Evolutionary conservation across 2,797 vertebrate species (phyloP), one percentile per base, ranked within the genome.

Genomic region (Sebastes trivittatus): DNA sequence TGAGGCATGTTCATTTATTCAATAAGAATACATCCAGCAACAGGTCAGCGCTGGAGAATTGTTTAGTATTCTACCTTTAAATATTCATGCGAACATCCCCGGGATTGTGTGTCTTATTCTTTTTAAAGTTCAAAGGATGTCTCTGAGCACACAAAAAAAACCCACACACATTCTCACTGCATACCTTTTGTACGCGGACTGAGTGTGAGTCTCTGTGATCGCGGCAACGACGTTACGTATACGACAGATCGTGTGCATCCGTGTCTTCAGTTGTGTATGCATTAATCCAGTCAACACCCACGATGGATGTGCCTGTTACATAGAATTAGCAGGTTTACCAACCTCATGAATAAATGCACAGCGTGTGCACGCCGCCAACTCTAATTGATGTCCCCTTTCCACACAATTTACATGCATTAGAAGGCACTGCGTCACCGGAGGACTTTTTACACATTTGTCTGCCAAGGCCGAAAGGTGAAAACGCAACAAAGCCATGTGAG

Each of bases 1-100:
- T 75, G 78, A 88, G 74, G 78, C 78, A 68, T 59, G 77, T 75
- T 91, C 81, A 88, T 88, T 86, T 92, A 88, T 89, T 93, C 78
- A 85, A 80, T 78, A 77, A 88, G 68, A 84, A 87, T 59, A 69
- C 58, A 83, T 76, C 49, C 73, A 70, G 87, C 77, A 89, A 87
- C 87, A 91, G 89, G 85, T 94, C 91, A 83, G 27, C 38, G 13
- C 36, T 34, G 60, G 68, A 87, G 83, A 80, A 81, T 73, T 83
- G 82, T 82, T 88, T 34, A 18, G 59, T 38, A 27, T 68, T 20
- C 65, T 66, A 32, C 32, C 27, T 72, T 90, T 73, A 83, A 90
- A 91, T 88, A 93, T 92, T 88, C 20, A 92, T 88, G 72, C 60
- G 4, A 60, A 49, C 72, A 81, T 75, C 70, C 46, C 27, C 3